Evolutionary conservation across 1,140 invertebrate species (phyloP).

Genomic region (Uloborus diversus): DNA sequence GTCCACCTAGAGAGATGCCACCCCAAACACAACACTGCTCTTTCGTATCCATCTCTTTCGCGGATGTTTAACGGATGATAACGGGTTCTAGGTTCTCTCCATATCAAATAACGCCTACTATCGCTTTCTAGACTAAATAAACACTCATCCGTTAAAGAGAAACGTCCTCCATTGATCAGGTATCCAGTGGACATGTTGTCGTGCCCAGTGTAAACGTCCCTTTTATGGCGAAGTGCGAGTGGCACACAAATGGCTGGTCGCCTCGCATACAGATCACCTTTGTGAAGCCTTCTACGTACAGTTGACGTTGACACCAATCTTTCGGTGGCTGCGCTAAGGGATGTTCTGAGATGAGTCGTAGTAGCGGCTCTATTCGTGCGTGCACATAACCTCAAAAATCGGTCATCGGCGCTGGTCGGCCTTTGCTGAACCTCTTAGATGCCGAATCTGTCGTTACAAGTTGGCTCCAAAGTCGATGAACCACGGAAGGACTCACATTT

Average conservation of each 20-base stretch:
- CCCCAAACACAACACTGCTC: too few relatives aligned
- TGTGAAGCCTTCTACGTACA: background rate
- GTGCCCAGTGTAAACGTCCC: too few relatives aligned
- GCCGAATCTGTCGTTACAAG: constrained; percentile 2
- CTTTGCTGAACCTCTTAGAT: background rate
- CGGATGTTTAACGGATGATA: too few relatives aligned
- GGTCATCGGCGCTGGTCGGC: background rate
- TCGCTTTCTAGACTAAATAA: too few relatives aligned
- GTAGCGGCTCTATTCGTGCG: background rate
- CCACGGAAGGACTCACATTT: constrained; percentile 16
- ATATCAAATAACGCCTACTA: too few relatives aligned
- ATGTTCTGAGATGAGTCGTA: background rate
- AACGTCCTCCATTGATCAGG: too few relatives aligned
- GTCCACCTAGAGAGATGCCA: too few relatives aligned
- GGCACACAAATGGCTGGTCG: background rate
- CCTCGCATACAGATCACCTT: background rate
- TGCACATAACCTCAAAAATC: background rate
- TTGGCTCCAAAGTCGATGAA: background rate
- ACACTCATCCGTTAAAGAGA: too few relatives aligned
- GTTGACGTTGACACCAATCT: background rate
- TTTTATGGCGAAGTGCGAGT: background rate
- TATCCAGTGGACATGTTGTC: too few relatives aligned
- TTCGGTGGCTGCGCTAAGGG: background rate
- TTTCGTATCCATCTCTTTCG: too few relatives aligned
- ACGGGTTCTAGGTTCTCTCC: too few relatives aligned